Percentiles rank a stretch among this genome's conserved stretches.
phyloP scores from a whole-genome alignment of 2,113 vertebrate genomes.

The Vidua macroura region DNA sequence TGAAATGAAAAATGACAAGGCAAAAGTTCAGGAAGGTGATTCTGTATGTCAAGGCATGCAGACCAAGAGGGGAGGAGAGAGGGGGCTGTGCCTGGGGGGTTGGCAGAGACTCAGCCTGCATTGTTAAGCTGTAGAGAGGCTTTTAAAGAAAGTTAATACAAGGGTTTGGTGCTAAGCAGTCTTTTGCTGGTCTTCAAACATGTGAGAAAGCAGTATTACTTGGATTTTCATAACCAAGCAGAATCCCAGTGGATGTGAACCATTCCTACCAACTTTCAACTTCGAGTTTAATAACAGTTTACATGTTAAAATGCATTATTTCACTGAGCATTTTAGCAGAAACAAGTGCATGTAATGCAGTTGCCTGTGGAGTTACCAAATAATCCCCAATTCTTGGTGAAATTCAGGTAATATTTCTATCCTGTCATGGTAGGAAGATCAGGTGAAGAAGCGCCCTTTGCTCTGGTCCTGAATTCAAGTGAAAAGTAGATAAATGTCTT shows the following conservation, averaged over 20 bases:
- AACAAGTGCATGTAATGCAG: not conserved
- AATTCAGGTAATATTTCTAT: not conserved
- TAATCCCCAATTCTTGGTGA: not conserved
- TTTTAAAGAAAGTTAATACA: not conserved
- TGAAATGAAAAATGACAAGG: not conserved
- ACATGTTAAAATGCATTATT: not conserved
- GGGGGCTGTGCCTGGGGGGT: not conserved
- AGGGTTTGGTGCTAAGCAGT: not conserved
- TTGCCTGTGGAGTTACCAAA: not conserved
- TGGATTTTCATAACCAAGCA: not conserved
- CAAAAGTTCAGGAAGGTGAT: not conserved
- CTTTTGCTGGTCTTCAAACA: not conserved
- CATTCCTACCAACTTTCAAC: not conserved
- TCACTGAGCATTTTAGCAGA: not conserved
- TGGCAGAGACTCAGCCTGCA: not conserved
- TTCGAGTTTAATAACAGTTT: not conserved
- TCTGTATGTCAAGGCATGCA: fast-evolving
- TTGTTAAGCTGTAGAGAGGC: not conserved
- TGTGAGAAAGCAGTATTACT: not conserved
- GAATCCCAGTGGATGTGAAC: not conserved
- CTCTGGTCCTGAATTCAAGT: not conserved
- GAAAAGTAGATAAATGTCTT: not conserved
- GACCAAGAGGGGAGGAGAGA: not conserved
- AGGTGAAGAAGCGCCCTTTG: not conserved
- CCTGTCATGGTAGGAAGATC: fast-evolving